Evolutionary conservation across 2,888 invertebrate genomes (phyloP).

Genomic region (Drosophila sordidapex): DNA sequence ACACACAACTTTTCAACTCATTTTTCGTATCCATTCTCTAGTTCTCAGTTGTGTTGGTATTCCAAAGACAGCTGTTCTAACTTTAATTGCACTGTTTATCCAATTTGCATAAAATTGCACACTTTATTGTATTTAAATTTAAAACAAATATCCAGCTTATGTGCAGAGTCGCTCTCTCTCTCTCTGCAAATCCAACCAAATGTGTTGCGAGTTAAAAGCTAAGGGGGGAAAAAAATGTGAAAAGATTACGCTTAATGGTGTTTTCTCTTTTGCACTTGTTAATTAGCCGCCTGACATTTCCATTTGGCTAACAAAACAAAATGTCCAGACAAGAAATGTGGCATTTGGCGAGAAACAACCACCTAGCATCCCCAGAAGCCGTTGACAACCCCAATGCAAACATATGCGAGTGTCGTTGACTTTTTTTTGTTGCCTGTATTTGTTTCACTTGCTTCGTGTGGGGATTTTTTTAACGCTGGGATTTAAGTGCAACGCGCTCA

Average conservation of each 20-base stretch:
- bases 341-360: slow-evolving; percentile 44
- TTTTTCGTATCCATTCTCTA: background rate
- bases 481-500: slow-evolving; percentile 47
- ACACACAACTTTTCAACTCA: too few relatives aligned
- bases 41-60: background rate
- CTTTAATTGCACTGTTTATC: background rate
- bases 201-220: slow-evolving; percentile 14
- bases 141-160: background rate
- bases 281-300: slow-evolving; percentile 56
- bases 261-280: slow-evolving; percentile 28
- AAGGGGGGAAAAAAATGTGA: background rate
- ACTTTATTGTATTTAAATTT: background rate
- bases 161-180: background rate
- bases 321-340: slow-evolving; percentile 62
- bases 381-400: slow-evolving; percentile 29
- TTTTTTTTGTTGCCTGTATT: background rate
- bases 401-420: slow-evolving; percentile 42
- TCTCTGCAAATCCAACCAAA: background rate
- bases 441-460: slow-evolving; percentile 3
- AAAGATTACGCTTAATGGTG: slow-evolving; percentile 7
- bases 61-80: background rate
- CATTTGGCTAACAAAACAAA: slow-evolving; percentile 56
- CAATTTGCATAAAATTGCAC: background rate
- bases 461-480: slow-evolving; percentile 34
- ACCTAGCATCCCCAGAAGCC: background rate